These are phyloP conservation scores for Cebus imitator DNA, from an alignment of 2,113 vertebrate species.

Conservation along the genomic window DNA sequence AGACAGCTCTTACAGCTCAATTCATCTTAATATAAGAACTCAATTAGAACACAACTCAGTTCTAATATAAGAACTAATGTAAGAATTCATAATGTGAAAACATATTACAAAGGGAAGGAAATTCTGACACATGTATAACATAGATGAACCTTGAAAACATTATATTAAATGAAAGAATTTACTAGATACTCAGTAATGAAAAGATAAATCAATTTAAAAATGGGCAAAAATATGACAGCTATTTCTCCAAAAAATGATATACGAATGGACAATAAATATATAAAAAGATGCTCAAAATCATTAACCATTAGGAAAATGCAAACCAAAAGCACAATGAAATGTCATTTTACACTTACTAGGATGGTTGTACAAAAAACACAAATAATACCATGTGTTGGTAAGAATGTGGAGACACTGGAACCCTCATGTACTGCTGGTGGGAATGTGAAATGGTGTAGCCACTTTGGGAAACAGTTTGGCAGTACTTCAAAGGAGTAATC, in stretches of 20 bases:
- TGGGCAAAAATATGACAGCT: background rate
- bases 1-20: background rate
- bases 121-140: background rate
- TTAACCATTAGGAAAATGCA: background rate
- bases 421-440: background rate
- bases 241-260: background rate
- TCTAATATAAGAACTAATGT: background rate
- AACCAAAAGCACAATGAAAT: background rate
- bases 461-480: constrained; percentile 16
- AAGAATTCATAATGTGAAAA: background rate
- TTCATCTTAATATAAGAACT: background rate
- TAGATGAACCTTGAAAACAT: background rate
- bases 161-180: background rate
- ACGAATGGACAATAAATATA: background rate
- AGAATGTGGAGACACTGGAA: background rate
- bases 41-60: background rate
- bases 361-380: background rate
- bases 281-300: background rate
- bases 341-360: background rate
- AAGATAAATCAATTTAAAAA: background rate
- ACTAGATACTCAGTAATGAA: background rate
- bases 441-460: background rate
- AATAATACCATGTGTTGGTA: background rate
- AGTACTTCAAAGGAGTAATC: constrained; percentile 7
- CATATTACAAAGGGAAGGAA: background rate